Evolutionary conservation across 2,797 vertebrate species (phyloP).

Genomic region (Mormyrus proboscirostris): DNA sequence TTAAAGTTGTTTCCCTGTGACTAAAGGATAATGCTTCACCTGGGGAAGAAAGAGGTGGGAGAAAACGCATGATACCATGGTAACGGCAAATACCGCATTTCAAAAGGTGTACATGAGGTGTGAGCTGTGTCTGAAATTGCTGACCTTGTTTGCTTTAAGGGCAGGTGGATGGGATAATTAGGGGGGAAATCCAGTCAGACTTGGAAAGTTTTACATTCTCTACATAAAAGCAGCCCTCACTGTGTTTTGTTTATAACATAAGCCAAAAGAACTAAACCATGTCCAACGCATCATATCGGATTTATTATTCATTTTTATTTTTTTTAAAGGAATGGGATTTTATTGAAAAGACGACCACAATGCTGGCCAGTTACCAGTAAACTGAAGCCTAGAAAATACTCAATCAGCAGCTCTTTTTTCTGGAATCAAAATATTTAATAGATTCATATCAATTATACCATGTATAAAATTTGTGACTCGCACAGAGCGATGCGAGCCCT

Average conservation of each 20-base stretch:
- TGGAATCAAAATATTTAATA: slow-evolving; percentile 99
- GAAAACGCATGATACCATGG: background rate
- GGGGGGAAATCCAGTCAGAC: background rate
- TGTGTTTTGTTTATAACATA: background rate
- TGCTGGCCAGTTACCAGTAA: background rate
- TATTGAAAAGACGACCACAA: background rate
- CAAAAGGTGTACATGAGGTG: background rate
- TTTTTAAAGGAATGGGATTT: background rate
- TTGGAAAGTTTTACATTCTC: background rate
- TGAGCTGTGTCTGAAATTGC: background rate
- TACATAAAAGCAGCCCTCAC: background rate
- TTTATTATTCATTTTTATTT: background rate
- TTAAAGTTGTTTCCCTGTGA: background rate
- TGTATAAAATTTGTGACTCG: slow-evolving; percentile 98
- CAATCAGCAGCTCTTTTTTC: slow-evolving; percentile 28
- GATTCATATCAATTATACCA: slow-evolving; percentile 91
- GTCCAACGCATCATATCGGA: background rate
- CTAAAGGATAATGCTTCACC: background rate
- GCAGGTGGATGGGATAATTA: background rate
- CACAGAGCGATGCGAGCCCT: slow-evolving; percentile 85
- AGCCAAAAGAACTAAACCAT: background rate
- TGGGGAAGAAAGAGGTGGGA: background rate
- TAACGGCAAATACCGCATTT: background rate
- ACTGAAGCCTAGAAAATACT: background rate
- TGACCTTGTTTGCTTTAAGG: background rate